A percentile compares a stretch with the other conserved stretches of the same genome.
phyloP scores from a whole-genome alignment of 2,113 vertebrate species.

The Chaenocephalus aceratus region DNA sequence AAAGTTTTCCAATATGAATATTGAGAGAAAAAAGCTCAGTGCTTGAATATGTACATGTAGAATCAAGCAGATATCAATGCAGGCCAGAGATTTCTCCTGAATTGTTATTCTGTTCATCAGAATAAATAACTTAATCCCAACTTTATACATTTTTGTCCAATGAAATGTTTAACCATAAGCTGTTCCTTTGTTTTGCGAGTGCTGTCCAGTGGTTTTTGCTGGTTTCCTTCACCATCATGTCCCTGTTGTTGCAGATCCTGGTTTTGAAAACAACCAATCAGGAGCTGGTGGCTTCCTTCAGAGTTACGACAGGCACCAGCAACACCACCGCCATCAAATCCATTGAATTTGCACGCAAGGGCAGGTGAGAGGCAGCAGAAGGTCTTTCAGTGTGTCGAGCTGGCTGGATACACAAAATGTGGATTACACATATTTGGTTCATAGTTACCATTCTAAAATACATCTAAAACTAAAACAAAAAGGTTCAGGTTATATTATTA shows the following conservation, averaged over 20 bases:
- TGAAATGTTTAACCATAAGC: neutral
- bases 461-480: no score
- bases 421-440: neutral
- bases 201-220: neutral
- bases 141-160: neutral
- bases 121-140: neutral
- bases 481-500: no score
- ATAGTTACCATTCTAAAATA: no score
- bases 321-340: conserved; percentile 99
- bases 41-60: neutral
- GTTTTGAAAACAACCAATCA: conserved; percentile 96
- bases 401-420: neutral
- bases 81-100: neutral
- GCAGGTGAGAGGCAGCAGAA: conserved; percentile 86
- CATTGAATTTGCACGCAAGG: conserved; percentile 98
- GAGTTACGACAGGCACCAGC: conserved; percentile 98
- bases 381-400: neutral
- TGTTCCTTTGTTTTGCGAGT: no score
- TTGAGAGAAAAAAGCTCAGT: neutral
- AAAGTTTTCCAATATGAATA: no score
- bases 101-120: neutral
- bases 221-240: neutral
- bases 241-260: conserved; percentile 87
- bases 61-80: neutral
- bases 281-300: conserved; percentile 96